Evolutionary conservation across 2,888 invertebrate genomes (phyloP).

Genomic region (Nineta flava): DNA sequence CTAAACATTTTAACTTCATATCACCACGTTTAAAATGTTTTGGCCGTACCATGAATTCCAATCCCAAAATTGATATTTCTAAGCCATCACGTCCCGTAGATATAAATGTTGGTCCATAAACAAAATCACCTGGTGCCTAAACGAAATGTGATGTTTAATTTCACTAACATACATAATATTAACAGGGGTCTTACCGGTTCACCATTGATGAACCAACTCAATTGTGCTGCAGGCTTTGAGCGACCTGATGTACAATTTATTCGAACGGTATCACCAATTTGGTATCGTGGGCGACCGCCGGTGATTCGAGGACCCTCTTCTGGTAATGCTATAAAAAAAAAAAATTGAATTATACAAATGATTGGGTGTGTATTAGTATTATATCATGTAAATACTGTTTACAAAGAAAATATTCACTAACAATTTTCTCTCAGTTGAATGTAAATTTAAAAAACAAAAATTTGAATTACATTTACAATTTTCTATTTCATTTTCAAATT

Average conservation of each 20-base stretch:
- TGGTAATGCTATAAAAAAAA: conserved; percentile 48
- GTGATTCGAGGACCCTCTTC: conserved; percentile 68
- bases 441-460: no score
- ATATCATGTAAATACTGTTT: no score
- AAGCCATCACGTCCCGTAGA: conserved; percentile 45
- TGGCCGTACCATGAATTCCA: conserved; percentile 65
- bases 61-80: conserved; percentile 57
- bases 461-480: no score
- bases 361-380: no score
- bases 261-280: conserved; percentile 63
- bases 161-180: background rate
- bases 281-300: conserved; percentile 66
- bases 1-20: conserved; percentile 77
- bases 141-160: background rate
- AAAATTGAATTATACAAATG: background rate
- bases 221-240: conserved; percentile 66
- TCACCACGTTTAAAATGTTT: conserved; percentile 74
- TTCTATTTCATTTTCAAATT: no score
- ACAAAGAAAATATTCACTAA: no score
- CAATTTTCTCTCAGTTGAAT: no score
- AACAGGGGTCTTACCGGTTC: conserved; percentile 36
- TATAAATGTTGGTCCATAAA: conserved; percentile 30
- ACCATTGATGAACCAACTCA: conserved; percentile 79
- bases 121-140: conserved; percentile 1
- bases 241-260: conserved; percentile 74